Base-by-base conservation (phyloP, 2,113 vertebrate species). In the Xiphorhynchus elegans region DNA sequence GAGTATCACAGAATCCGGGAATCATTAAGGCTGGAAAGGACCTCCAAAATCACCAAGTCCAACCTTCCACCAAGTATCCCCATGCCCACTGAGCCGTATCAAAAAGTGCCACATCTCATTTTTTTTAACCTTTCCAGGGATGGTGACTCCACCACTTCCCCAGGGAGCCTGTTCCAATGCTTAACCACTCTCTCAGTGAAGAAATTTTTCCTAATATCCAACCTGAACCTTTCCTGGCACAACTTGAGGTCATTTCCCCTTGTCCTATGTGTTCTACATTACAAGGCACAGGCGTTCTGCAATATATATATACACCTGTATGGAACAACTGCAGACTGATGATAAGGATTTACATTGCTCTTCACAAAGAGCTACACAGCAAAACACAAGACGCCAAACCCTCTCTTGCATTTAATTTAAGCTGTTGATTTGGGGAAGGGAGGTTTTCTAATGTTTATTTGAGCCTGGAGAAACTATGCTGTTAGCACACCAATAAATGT, bases 271-370 rank as follows among this genome's bases (percentile, higher is more conserved):
- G 88, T 97, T 96, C 97, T 98, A 97, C 1, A 93, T 95, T 82
- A 98, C 91, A 78, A 98, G 91, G 52, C 97, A 93, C 1, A 64
- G 97, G 69, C 97, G 95, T 35, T 98, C 98, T 93, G 98, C 52
- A 50, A 97, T 19, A 19, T 18, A 39, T 18, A 39, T 60, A 76
- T 18, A 33, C 33, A n/a, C 16, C 4, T 26, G 24, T 9, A 2
- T 13, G 26, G n/a, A 35, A 46, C 53, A 73, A 31, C 7, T 20
- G 25, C 49, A 52, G 29, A 17, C 17, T 24, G 9, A 58, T n/a
- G 18, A 20, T 26, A 53, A 82, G 13, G 33, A 39, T 59, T 67
- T 59, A 10, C 23, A 46, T 9, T 56, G 37, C 44, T 37, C 42
- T 84, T 72, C 55, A 55, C 60, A 49, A 89, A 39, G 31, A 63